These are phyloP conservation scores for Leptoteleia sp. DNA, from an alignment of 1,140 invertebrate species.

Conservation along the genomic window DNA sequence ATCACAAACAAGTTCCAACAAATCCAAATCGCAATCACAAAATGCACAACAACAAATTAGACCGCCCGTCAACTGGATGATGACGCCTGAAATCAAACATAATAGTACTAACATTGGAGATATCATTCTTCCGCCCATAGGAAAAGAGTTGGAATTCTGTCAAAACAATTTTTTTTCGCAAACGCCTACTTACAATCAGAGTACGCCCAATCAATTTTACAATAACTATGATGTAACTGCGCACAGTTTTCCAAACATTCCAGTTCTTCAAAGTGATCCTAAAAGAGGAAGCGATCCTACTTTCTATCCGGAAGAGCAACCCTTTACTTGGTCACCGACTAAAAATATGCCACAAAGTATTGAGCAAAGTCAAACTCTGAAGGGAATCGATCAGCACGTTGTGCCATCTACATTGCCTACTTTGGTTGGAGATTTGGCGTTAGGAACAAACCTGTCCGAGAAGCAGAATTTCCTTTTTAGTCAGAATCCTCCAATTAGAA, in stretches of 20 bases:
- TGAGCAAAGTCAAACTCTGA: slow-evolving; percentile 72
- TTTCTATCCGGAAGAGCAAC: slow-evolving; percentile 80
- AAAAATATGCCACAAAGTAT: slow-evolving; percentile 80
- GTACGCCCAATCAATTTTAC: slow-evolving; percentile 78
- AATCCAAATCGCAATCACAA: slow-evolving; percentile 60
- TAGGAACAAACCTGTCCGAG: slow-evolving; percentile 80
- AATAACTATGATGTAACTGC: slow-evolving; percentile 78
- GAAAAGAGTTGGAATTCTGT: slow-evolving; percentile 79
- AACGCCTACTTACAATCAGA: slow-evolving; percentile 77
- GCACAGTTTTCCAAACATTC: slow-evolving; percentile 76
- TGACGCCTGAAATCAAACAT: slow-evolving; percentile 81
- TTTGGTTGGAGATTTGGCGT: slow-evolving; percentile 83
- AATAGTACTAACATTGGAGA: slow-evolving; percentile 74
- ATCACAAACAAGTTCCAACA: slow-evolving; percentile 53
- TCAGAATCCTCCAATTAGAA: slow-evolving; percentile 66
- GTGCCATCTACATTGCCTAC: slow-evolving; percentile 82
- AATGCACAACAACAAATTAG: slow-evolving; percentile 72
- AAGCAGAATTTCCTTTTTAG: slow-evolving; percentile 78
- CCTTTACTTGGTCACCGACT: slow-evolving; percentile 83
- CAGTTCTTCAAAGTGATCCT: slow-evolving; percentile 73
- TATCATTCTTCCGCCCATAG: slow-evolving; percentile 78
- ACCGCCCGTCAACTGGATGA: slow-evolving; percentile 85
- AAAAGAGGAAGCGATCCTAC: slow-evolving; percentile 71
- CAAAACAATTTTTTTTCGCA: slow-evolving; percentile 79
- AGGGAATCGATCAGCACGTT: slow-evolving; percentile 77